Evolutionary conservation across 2,888 invertebrate species (phyloP).

Genomic region (Scrobipalpa atriplicella): DNA sequence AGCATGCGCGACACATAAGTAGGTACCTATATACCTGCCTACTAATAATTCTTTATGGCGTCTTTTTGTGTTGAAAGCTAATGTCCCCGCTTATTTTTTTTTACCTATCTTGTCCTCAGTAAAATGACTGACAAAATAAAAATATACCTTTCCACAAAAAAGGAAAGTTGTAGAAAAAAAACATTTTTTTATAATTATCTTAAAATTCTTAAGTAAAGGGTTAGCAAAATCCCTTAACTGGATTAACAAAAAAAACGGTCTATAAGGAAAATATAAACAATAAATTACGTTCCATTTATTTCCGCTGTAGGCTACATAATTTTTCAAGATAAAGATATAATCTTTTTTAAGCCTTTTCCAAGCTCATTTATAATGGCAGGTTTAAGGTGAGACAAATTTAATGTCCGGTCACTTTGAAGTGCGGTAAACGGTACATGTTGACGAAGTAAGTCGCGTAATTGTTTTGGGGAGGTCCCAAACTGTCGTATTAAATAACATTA

Average conservation of each 20-base stretch:
- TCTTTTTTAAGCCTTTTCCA: constrained; percentile 39
- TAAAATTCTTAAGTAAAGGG: constrained; percentile 2
- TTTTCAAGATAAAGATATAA: constrained; percentile 40
- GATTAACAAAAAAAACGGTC: constrained; percentile 48
- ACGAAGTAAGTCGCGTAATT: too few species aligned
- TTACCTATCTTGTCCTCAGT: too few species aligned
- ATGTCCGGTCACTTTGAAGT: constrained; percentile 38
- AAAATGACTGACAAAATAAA: neutral
- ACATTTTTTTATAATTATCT: neutral
- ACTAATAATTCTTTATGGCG: too few species aligned
- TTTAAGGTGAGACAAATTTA: constrained; percentile 36
- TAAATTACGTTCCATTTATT: constrained; percentile 43
- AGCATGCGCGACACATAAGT: too few species aligned
- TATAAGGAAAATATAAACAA: constrained; percentile 47
- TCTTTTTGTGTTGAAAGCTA: too few species aligned
- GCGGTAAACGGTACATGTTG: constrained; percentile 33
- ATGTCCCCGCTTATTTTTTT: too few species aligned
- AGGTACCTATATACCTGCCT: too few species aligned
- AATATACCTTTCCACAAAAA: neutral
- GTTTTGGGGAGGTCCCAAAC: too few species aligned
- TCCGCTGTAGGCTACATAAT: constrained; percentile 36
- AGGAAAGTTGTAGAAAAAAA: neutral
- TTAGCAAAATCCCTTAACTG: constrained; percentile 27
- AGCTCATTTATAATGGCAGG: constrained; percentile 32
- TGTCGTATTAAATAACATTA: too few species aligned